Evolutionary conservation across 2,113 vertebrate species (phyloP).

Genomic region (Cephalopholis sonnerati): DNA sequence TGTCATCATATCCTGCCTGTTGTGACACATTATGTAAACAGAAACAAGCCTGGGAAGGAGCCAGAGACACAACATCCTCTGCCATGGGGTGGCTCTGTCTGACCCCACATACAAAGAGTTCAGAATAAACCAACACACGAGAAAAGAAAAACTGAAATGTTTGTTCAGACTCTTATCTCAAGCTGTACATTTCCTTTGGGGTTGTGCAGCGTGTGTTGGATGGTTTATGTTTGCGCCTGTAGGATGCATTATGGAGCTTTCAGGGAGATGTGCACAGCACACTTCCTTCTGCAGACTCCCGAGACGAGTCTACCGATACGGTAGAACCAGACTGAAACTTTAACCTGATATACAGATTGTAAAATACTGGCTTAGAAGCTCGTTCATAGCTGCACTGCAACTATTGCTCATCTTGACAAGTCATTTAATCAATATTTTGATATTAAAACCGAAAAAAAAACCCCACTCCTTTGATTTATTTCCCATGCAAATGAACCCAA

Average conservation of each 20-base stretch:
- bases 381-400: neutral
- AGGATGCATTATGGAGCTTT: constrained; percentile 59
- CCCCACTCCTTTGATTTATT: constrained; percentile 20
- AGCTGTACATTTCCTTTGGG: constrained; percentile 73
- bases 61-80: constrained; percentile 77
- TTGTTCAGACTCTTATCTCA: constrained; percentile 73
- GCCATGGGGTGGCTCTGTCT: constrained; percentile 30
- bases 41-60: constrained; percentile 68
- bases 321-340: constrained; percentile 21
- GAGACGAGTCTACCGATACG: constrained; percentile 5
- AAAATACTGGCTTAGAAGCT: neutral
- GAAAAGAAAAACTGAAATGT: constrained; percentile 61
- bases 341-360: neutral
- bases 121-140: constrained; percentile 60
- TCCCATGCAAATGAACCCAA: neutral
- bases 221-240: constrained; percentile 61
- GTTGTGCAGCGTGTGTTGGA: constrained; percentile 49
- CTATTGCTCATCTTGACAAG: neutral
- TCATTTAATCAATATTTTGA: constrained; percentile 9
- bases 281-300: constrained; percentile 40
- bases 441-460: neutral
- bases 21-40: constrained; percentile 69
- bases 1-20: constrained; percentile 58
- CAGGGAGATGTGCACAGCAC: constrained; percentile 47
- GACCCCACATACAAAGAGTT: constrained; percentile 48